These are phyloP conservation scores for Corydoras maculifer DNA, from an alignment of 2,113 vertebrate species.

Conservation along the genomic window DNA sequence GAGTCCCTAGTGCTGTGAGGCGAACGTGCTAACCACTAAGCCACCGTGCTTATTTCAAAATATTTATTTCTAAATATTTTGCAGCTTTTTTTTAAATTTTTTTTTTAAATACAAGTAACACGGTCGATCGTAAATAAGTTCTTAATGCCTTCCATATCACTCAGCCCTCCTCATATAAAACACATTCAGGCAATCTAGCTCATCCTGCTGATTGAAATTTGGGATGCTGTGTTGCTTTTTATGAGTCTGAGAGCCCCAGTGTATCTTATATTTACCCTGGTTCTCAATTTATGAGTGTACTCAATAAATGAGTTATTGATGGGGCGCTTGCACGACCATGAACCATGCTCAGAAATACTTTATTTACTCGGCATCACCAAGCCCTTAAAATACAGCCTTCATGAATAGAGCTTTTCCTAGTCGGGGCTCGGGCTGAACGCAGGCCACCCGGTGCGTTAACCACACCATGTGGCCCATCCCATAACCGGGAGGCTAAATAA, in stretches of 20 bases:
- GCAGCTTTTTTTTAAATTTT: too few species aligned
- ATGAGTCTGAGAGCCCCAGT: conserved; percentile 8
- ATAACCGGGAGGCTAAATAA: conserved; percentile 41
- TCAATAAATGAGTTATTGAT: conserved; percentile 37
- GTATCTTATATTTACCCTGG: conserved; percentile 32
- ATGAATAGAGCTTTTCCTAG: conserved; percentile 31
- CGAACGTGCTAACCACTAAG: too few species aligned
- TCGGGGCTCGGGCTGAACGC: neutral
- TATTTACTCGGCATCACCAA: conserved; percentile 35
- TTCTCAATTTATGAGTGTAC: conserved; percentile 3
- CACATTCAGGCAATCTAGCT: too few species aligned
- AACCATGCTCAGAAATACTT: conserved; percentile 24
- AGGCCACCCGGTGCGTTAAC: conserved; percentile 41
- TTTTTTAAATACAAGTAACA: too few species aligned
- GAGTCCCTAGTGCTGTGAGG: too few species aligned
- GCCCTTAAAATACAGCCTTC: conserved; percentile 36
- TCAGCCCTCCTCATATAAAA: too few species aligned
- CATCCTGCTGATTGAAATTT: neutral
- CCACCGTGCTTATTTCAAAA: too few species aligned
- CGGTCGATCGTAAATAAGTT: too few species aligned
- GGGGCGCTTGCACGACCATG: conserved; percentile 4
- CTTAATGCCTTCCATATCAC: too few species aligned
- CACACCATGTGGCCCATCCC: conserved; percentile 13
- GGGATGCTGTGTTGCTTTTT: conserved; percentile 6
- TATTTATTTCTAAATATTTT: too few species aligned